These are phyloP conservation scores for Eupithecia tripunctaria DNA, from an alignment of 2,888 invertebrate genomes.

Conservation along the genomic window DNA sequence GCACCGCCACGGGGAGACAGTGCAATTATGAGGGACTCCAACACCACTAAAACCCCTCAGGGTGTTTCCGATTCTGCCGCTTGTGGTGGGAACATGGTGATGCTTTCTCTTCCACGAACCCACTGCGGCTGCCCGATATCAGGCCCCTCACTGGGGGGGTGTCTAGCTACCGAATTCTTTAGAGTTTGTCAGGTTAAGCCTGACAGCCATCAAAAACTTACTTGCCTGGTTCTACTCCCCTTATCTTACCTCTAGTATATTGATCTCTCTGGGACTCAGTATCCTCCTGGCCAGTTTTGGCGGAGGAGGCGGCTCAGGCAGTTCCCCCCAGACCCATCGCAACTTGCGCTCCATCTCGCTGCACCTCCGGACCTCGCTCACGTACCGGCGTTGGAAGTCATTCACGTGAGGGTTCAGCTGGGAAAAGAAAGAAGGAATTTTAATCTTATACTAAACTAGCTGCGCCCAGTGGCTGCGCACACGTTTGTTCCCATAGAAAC, in stretches of 20 bases:
- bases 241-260: constrained; percentile 72
- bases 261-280: constrained; percentile 74
- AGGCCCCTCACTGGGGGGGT: too few relatives aligned
- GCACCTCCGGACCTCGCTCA: constrained; percentile 77
- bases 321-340: constrained; percentile 75
- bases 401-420: constrained; percentile 80
- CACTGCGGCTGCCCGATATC: too few relatives aligned
- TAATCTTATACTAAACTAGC: too few relatives aligned
- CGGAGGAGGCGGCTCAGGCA: constrained; percentile 76
- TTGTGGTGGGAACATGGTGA: too few relatives aligned
- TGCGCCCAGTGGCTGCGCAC: too few relatives aligned
- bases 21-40: too few relatives aligned
- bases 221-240: neutral
- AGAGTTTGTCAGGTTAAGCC: neutral
- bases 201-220: neutral
- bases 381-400: constrained; percentile 79
- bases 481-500: too few relatives aligned
- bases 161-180: neutral
- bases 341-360: constrained; percentile 81
- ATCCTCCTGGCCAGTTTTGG: constrained; percentile 67
- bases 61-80: too few relatives aligned
- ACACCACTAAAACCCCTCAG: too few relatives aligned
- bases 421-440: constrained; percentile 21
- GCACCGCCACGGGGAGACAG: too few relatives aligned
- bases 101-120: too few relatives aligned